Conservation (phyloP, 2,113 vertebrate genomes). For the Poecilia latipinna region DNA sequence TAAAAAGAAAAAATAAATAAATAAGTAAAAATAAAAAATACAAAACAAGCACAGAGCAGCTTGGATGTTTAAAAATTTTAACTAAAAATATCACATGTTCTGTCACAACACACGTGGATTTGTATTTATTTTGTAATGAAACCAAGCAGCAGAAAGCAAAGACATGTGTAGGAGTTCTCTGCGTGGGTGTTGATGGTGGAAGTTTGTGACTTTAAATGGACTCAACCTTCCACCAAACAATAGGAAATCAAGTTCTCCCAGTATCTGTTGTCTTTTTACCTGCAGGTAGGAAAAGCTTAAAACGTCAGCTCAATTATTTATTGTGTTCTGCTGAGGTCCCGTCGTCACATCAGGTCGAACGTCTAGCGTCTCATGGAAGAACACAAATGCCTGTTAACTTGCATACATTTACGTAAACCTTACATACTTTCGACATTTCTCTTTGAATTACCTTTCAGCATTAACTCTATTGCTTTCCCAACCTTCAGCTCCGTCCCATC, state of each 20-base stretch:
- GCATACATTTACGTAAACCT: neutral
- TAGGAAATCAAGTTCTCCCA: neutral
- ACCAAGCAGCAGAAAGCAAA: too few species aligned
- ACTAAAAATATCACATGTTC: neutral
- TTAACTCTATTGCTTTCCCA: neutral
- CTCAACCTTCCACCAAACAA: conserved; percentile 13
- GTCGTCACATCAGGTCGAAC: too few species aligned
- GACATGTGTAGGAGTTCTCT: neutral
- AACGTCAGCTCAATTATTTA: too few species aligned
- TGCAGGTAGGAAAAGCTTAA: too few species aligned
- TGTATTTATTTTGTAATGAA: neutral
- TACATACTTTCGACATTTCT: neutral
- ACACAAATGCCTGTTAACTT: too few species aligned
- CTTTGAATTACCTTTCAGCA: neutral
- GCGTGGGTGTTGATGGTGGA: conserved; percentile 31
- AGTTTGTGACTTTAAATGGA: conserved; percentile 31
- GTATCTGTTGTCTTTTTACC: too few species aligned
- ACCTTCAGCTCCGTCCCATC: neutral
- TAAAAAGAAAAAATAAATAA: conserved; percentile 48
- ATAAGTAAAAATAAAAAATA: neutral
- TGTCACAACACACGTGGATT: neutral
- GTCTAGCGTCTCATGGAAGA: too few species aligned
- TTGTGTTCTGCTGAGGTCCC: too few species aligned
- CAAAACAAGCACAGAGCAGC: neutral
- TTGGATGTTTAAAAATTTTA: too few species aligned